phyloP scores from a whole-genome alignment of 2,797 vertebrate species.

The Argya squamiceps region DNA sequence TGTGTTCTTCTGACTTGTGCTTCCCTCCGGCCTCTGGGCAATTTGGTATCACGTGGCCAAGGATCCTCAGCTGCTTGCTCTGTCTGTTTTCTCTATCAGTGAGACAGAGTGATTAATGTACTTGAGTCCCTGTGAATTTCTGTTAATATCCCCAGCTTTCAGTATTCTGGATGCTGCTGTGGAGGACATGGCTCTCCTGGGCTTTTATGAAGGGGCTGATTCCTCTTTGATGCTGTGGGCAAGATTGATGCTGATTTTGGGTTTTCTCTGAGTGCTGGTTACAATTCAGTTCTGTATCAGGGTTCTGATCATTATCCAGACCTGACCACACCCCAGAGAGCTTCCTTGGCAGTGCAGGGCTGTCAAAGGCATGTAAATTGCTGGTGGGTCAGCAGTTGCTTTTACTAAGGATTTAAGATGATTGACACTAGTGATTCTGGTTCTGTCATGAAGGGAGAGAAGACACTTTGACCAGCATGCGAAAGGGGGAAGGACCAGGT shows the following conservation, averaged over 20 bases:
- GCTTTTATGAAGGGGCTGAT: neutral
- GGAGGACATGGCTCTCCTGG: neutral
- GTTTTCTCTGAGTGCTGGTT: neutral
- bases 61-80: neutral
- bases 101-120: neutral
- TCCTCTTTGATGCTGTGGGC: neutral
- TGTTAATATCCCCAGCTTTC: neutral
- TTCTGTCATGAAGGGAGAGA: neutral
- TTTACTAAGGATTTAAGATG: neutral
- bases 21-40: neutral
- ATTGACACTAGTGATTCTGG: neutral
- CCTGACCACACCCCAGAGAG: neutral
- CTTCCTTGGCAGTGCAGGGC: neutral
- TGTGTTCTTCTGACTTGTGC: neutral
- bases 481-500: neutral
- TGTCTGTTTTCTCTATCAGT: neutral
- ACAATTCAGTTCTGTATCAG: neutral
- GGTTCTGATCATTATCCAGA: neutral
- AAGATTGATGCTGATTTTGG: neutral
- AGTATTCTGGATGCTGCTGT: neutral
- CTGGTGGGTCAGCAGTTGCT: neutral
- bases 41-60: fast-evolving
- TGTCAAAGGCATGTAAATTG: neutral
- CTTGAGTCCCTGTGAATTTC: neutral
- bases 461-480: neutral